Conservation (phyloP, 1,140 invertebrate genomes). For the Carposina sasakii region DNA sequence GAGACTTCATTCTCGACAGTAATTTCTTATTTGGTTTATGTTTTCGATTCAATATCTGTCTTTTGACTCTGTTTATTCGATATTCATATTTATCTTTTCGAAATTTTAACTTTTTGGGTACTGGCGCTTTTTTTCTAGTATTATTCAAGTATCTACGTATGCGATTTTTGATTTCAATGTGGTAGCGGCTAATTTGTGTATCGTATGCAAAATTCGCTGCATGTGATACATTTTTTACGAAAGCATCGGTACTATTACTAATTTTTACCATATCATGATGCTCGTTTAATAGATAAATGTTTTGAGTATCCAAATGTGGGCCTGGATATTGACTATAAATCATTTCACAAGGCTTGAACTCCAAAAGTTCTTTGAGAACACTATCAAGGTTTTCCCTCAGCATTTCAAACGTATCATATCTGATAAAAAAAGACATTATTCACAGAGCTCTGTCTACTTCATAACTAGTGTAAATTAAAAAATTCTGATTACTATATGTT, state of each 20-base stretch:
- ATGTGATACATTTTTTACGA: conserved; percentile 20
- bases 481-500: too few relatives aligned
- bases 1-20: too few relatives aligned
- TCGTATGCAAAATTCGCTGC: conserved; percentile 4
- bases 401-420: conserved; percentile 88
- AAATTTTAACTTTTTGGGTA: neutral
- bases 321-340: conserved; percentile 47
- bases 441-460: too few relatives aligned
- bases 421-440: conserved; percentile 49
- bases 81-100: neutral
- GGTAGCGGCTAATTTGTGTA: conserved; percentile 9
- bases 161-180: conserved; percentile 45
- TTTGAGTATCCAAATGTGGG: conserved; percentile 40
- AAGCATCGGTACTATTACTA: conserved; percentile 26
- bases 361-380: conserved; percentile 79
- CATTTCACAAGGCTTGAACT: conserved; percentile 50
- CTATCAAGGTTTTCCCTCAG: conserved; percentile 82
- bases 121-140: neutral
- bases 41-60: too few relatives aligned
- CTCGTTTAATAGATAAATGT: conserved; percentile 32
- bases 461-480: too few relatives aligned
- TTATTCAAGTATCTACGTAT: conserved; percentile 49
- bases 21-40: too few relatives aligned
- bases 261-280: too few relatives aligned
- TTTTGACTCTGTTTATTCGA: neutral